Evolutionary conservation across 1,140 invertebrate genomes (phyloP), one percentile per base, ranked within the genome.

Genomic region (Frieseomelitta varia): DNA sequence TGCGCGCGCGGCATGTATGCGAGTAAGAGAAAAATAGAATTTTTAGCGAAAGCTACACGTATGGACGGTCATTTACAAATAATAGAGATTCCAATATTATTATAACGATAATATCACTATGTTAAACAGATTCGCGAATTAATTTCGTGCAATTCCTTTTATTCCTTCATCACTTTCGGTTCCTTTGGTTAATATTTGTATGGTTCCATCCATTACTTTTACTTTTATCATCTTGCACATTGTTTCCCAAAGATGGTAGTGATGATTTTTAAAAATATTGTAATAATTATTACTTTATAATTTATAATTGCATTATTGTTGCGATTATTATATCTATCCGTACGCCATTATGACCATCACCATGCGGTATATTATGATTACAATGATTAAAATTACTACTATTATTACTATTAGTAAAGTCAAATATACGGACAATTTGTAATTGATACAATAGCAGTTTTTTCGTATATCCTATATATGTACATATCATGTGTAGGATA

Each of bases 211-310:
- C 71, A 72, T 76, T 79, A 79, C 78, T 81, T 88, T 84, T 81
- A 72, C n/a, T 75, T 19, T 84, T 68, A 75, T 85, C 76, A 73
- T 87, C 84, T 84, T 87, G 85, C 85, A 90, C 86, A 87, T 88
- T 89, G 89, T 93, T 88, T 92, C 88, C 91, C 91, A 93, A 93
- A 93, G 91, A 93, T 92, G 90, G 90, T 91, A 92, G 90, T 91
- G 88, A 92, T 92, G 89, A 89, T 87, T 89, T 90, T 88, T 72
- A 27, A 63, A 63, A 63, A 85, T 73, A 81, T 67, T 83, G 72
- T 77, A 73, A 77, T 86, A 89, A 85, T 90, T 81, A 88, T 90
- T 79, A 87, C 80, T 81, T 83, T 75, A 69, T 85, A 86, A 80
- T 78, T 84, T 81, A 85, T 88, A 79, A 89, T 85, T 91, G 88